A percentile compares a stretch with the other conserved stretches of the same genome.
Evolutionary conservation across 2,888 invertebrate genomes (phyloP).

Genomic region (Saturnia japonica): DNA sequence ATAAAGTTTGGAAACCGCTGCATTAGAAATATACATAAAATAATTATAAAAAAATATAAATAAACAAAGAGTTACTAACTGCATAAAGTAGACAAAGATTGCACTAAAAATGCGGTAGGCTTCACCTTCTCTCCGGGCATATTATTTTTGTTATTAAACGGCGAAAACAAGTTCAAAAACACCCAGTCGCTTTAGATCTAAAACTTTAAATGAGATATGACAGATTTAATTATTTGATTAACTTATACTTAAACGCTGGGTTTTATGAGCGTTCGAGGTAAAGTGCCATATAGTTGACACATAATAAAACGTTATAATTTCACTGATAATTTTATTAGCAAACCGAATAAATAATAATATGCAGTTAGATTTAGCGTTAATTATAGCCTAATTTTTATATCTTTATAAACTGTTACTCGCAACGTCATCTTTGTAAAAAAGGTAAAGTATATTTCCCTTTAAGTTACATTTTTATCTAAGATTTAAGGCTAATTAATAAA

Average conservation of each 20-base stretch:
- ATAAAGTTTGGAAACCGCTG: no score
- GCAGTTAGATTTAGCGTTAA: no score
- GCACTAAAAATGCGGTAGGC: constrained; percentile 25
- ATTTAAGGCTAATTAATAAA: no score
- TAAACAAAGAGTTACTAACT: constrained; percentile 27
- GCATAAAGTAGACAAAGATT: constrained; percentile 29
- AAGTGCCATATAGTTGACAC: background rate
- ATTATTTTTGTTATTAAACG: background rate
- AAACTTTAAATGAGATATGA: background rate
- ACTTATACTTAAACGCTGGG: background rate
- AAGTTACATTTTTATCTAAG: no score
- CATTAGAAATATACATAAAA: no score
- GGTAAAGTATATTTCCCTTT: no score
- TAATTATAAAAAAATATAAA: background rate
- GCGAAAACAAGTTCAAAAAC: background rate
- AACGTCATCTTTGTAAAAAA: no score
- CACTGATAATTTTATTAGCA: no score
- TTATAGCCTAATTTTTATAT: no score
- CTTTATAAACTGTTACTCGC: no score
- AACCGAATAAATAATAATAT: no score
- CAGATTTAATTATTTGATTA: background rate
- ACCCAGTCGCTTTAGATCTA: background rate
- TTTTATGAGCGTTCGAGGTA: constrained; percentile 2
- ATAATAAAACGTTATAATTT: background rate
- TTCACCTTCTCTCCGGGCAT: constrained; percentile 20